These are phyloP conservation scores for Penelope pileata DNA, from an alignment of 2,113 vertebrate genomes.

Conservation along the genomic window DNA sequence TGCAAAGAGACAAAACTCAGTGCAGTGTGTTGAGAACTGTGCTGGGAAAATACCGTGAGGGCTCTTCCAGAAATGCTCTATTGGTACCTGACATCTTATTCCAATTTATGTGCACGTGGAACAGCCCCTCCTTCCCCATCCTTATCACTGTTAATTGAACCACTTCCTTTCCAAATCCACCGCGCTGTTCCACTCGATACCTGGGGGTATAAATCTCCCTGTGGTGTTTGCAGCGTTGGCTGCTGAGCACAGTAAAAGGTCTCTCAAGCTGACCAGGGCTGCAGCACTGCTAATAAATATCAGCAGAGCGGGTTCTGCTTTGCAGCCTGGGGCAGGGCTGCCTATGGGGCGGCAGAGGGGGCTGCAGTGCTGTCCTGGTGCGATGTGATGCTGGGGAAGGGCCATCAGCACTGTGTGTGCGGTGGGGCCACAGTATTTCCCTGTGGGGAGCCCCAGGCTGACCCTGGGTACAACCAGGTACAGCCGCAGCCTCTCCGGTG, in stretches of 20 bases:
- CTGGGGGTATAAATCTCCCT: background rate
- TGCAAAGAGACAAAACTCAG: background rate
- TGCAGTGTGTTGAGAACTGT: background rate
- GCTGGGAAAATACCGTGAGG: background rate
- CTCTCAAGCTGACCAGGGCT: background rate
- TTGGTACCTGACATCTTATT: background rate
- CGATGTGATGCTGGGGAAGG: background rate
- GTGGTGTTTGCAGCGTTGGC: background rate
- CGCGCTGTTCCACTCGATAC: fast-evolving
- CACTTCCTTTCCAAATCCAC: background rate
- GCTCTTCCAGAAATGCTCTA: background rate
- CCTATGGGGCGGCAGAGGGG: background rate
- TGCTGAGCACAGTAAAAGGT: background rate
- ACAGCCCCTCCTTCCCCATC: background rate
- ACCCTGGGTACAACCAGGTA: background rate
- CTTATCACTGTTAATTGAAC: background rate
- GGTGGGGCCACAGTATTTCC: background rate
- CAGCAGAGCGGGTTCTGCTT: background rate
- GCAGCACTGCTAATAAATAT: background rate
- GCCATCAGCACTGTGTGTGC: background rate
- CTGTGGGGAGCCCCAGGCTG: background rate
- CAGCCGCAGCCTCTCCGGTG: background rate
- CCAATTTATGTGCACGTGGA: background rate
- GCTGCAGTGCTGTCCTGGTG: background rate
- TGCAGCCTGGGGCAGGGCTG: background rate